Percentiles rank a stretch among this genome's conserved stretches.
Conservation (phyloP, 2,888 invertebrate species). For the Catocala nupta region DNA sequence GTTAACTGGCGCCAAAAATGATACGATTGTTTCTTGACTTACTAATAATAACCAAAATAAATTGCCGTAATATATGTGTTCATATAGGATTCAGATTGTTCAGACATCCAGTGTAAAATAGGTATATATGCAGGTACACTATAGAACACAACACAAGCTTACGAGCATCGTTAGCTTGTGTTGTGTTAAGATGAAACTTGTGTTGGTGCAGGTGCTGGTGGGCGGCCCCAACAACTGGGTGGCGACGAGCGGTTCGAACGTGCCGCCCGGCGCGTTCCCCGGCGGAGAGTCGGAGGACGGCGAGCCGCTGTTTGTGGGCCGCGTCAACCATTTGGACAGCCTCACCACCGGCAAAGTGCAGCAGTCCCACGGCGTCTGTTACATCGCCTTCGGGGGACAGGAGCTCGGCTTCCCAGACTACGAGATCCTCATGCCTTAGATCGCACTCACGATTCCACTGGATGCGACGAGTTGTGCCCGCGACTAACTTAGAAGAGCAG, state of each 20-base stretch:
- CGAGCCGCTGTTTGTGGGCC: constrained; percentile 92
- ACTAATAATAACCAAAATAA: no score
- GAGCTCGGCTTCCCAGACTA: constrained; percentile 94
- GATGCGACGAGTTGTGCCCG: constrained; percentile 43
- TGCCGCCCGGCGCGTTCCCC: constrained; percentile 92
- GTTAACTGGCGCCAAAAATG: no score
- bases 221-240: constrained; percentile 91
- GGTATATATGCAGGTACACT: no score
- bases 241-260: constrained; percentile 88
- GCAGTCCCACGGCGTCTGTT: constrained; percentile 93
- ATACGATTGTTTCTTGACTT: no score
- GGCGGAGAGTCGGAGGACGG: constrained; percentile 92
- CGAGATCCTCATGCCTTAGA: constrained; percentile 90
- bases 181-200: no score
- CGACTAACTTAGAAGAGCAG: constrained; percentile 40
- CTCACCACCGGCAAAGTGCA: constrained; percentile 94
- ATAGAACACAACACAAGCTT: no score
- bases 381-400: constrained; percentile 94
- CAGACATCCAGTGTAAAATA: no score
- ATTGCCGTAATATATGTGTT: no score
- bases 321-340: constrained; percentile 92
- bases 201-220: constrained; percentile 80
- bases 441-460: constrained; percentile 25
- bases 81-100: no score
- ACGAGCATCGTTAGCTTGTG: no score